Evolutionary conservation across 2,797 vertebrate species (phyloP), one percentile per base, ranked within the genome.

Genomic region (Catharus ustulatus): DNA sequence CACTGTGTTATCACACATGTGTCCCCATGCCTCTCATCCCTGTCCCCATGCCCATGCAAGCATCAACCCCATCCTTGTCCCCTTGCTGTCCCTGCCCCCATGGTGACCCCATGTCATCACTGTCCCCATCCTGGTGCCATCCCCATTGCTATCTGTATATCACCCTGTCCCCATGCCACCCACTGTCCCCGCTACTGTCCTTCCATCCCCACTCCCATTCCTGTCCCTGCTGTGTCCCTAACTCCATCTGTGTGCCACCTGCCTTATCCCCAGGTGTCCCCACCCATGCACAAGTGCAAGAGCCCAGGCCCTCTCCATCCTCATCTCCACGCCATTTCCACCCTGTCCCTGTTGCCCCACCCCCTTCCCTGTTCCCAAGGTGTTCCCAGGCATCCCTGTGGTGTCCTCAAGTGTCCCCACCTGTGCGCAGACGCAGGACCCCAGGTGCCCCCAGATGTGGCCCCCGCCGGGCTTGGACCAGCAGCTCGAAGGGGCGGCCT

Each of bases 351-450:
- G 22, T 29, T 18, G 10, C 23, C 22, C n/a, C 36, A 23, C 5
- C 3, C 11, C 5, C 11, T 10, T 22, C 62, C 11, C 32, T 7
- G 15, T 15, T 69, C 24, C 49, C 23, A 2, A 0, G 0, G 6
- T 24, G 49, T 32, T 40, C 42, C 78, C 84, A 61, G 32, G 38
- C 0, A 1, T 46, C 34, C 34, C 45, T 12, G 22, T 26, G 19
- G 20, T 83, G 42, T 6, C 36, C 46, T 11, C 19, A 3, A 3
- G 46, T 57, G 89, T 5, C 66, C 93, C 2, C 80, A 96, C 93
- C 27, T 51, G 95, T 96, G 63, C 91, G 95, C 72, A 94, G 7
- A 6, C 89, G 95, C 68, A 96, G 73, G 38, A 85, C 69, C 6
- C 91, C 38, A 0, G 95, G 91, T 0, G 55, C 80, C 29, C 93